phyloP scores from a whole-genome alignment of 1,140 invertebrate genomes.

The Leptestheria dahalacensis region DNA sequence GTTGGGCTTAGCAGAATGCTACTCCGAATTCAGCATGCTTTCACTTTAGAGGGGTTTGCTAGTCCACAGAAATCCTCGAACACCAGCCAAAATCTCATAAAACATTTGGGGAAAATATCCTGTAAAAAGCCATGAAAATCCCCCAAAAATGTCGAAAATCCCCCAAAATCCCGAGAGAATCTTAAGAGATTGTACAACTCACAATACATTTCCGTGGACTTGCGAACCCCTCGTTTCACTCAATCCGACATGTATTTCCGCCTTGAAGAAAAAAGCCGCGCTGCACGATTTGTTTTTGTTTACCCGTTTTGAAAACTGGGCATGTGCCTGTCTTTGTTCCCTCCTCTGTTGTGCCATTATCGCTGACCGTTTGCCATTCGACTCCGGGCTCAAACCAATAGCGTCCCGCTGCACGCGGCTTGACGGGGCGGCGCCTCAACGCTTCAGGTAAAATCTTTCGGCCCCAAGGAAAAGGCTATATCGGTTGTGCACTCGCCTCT shows the following conservation, averaged over 20 bases:
- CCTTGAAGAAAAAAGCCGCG: neutral
- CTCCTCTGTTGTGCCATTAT: neutral
- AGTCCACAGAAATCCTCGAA: too few relatives aligned
- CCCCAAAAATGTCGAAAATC: too few relatives aligned
- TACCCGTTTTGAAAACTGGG: neutral
- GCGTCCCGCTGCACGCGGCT: neutral
- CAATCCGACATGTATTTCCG: neutral
- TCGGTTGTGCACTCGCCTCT: neutral
- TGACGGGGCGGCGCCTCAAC: neutral
- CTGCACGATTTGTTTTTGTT: neutral
- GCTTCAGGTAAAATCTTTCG: neutral
- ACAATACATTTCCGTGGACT: too few relatives aligned
- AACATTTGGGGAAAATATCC: too few relatives aligned
- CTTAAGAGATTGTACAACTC: too few relatives aligned
- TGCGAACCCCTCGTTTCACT: too few relatives aligned
- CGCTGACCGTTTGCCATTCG: neutral
- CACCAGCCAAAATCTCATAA: too few relatives aligned
- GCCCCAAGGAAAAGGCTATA: neutral
- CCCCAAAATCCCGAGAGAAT: too few relatives aligned
- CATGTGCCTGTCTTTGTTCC: neutral
- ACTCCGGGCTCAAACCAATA: neutral
- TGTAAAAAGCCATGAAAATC: too few relatives aligned
- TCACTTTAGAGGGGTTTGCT: too few relatives aligned
- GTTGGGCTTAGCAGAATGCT: too few relatives aligned
- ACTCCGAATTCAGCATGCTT: too few relatives aligned